Conservation (phyloP, 1,140 invertebrate genomes). For the Drosophila bipectinata region DNA sequence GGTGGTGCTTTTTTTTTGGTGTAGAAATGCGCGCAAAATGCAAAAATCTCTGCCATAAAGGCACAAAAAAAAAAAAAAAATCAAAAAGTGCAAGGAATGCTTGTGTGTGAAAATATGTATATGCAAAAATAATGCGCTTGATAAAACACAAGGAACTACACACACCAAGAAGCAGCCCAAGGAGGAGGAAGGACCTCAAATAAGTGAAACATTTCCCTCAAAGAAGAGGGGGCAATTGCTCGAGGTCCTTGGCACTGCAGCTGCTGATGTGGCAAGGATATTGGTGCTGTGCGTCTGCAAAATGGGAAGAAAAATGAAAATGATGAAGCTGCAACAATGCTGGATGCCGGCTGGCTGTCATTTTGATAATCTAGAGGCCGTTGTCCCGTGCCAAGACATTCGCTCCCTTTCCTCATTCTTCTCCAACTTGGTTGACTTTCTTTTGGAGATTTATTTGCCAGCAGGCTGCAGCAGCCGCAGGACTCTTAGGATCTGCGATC, state of each 20-base stretch:
- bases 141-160: conserved; percentile 37
- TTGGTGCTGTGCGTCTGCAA: conserved; percentile 28
- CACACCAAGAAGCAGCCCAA: conserved; percentile 9
- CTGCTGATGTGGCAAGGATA: conserved; percentile 37
- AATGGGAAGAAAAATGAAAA: conserved; percentile 60
- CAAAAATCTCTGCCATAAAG: conserved; percentile 68
- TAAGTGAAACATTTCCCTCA: conserved; percentile 46
- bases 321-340: conserved; percentile 70
- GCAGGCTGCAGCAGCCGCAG: conserved; percentile 19
- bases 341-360: conserved; percentile 71
- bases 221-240: conserved; percentile 43
- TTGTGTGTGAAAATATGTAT: conserved; percentile 56
- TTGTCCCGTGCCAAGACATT: conserved; percentile 70
- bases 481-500: conserved; percentile 5
- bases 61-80: conserved; percentile 44
- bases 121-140: conserved; percentile 69
- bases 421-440: conserved; percentile 54
- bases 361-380: conserved; percentile 69
- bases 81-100: conserved; percentile 68
- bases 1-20: conserved; percentile 68
- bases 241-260: conserved; percentile 51
- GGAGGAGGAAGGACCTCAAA: conserved; percentile 30
- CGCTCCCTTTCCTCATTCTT: conserved; percentile 37
- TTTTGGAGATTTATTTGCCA: conserved; percentile 68
- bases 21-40: conserved; percentile 81